Conservation (phyloP, 1,140 invertebrate genomes). For the Leptopilina boulardi region DNA sequence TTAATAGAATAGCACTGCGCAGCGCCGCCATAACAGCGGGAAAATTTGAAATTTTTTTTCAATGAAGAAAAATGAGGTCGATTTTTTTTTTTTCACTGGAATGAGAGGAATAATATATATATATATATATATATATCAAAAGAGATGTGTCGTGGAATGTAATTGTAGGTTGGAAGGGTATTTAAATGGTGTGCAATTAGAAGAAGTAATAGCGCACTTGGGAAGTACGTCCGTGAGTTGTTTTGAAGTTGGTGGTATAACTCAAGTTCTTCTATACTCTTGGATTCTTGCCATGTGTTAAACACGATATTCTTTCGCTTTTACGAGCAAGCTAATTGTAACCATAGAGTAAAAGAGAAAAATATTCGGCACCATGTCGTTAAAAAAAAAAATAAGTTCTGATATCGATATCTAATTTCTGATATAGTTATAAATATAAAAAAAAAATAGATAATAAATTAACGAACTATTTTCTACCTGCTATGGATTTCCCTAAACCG, state of each 20-base stretch:
- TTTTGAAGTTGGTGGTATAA: conserved; percentile 45
- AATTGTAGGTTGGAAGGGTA: conserved; percentile 40
- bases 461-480: conserved; percentile 10
- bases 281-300: conserved; percentile 55
- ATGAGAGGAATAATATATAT: no score
- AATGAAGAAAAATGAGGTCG: no score
- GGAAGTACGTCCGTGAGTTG: conserved; percentile 40
- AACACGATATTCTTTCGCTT: conserved; percentile 54
- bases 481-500: conserved; percentile 41
- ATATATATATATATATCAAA: no score
- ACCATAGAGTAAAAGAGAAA: conserved; percentile 31
- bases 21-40: no score
- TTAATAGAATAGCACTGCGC: no score
- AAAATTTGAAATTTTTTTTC: no score
- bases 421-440: no score
- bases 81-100: no score
- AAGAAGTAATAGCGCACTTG: conserved; percentile 62
- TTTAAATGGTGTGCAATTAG: conserved; percentile 63
- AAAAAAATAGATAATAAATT: not conserved
- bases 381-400: no score
- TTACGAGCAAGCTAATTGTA: conserved; percentile 61
- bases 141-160: not conserved
- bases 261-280: conserved; percentile 39
- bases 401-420: no score
- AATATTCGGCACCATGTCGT: conserved; percentile 27